Evolutionary conservation across 2,888 invertebrate genomes (phyloP), one percentile per base, ranked within the genome.

Genomic region (Macroteleia sp.): DNA sequence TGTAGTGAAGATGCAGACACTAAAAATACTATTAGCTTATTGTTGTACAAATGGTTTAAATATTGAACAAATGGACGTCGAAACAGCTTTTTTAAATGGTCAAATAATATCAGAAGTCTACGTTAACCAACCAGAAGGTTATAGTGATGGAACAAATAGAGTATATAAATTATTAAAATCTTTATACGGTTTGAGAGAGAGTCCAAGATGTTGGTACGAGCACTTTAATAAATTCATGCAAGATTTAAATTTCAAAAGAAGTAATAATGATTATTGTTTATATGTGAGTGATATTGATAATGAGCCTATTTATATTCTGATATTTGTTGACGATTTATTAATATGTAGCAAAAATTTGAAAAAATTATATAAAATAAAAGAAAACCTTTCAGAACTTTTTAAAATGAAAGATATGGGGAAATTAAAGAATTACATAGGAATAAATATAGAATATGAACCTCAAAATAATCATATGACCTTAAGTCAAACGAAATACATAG

Each of bases 1-100:
- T 5, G 77, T 71, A 34, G 67, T 20, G 10, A 80, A 71, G 77
- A 67, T 71, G 52, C 70, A 70, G 46, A 81, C 56, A 12, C 14
- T 77, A 17, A 77, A 79, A 71, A 69, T 57, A 6, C 48, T 80
- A n/a, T 20, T 46, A 14, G 19, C 25, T 14, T 46, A 28, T 46
- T 46, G 28, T 22, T 46, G 46, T 16, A 22, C 20, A 46, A 46
- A 46, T 8, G 25, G 14, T 1, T 46, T 46, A 46, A 46, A 28
- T 25, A 46, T 46, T 20, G 10, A 42, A n/a, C 20, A 20, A 17
- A 22, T 42, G 22, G 42, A 42, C 22, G 17, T 42, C 3, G 22
- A 42, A 3, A 20, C 19, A 16, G 42, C 42, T 2, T 42, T 42
- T 42, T 80, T 25, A 25, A 25, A 25, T 25, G 25, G 3, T 25